Conservation (phyloP, 1,140 invertebrate genomes). For the Aphelenchoides fujianensis region DNA sequence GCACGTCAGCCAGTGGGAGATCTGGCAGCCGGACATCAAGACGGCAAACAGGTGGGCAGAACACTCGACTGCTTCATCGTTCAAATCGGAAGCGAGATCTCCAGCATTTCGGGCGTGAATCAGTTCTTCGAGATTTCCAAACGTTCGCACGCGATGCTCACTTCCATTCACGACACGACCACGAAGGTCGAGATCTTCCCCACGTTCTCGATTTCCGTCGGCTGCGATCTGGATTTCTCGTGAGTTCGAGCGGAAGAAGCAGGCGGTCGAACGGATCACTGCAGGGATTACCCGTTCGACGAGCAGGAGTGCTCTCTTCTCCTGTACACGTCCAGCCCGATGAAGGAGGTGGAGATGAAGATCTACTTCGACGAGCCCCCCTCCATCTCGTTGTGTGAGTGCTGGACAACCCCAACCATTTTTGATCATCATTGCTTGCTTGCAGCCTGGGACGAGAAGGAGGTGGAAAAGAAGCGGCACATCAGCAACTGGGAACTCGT, state of each 20-base stretch:
- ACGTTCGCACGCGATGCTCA: conserved; percentile 12
- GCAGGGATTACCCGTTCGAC: conserved; percentile 13
- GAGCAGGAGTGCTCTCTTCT: background rate
- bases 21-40: conserved; percentile 26
- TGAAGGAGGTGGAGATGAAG: conserved; percentile 10
- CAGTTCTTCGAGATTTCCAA: conserved; percentile 19
- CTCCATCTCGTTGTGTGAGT: background rate
- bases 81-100: no score
- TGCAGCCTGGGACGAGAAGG: conserved; percentile 9
- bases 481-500: conserved; percentile 18
- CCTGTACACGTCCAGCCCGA: conserved; percentile 4
- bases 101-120: conserved; percentile 7
- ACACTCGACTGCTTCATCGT: no score
- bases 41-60: conserved; percentile 21
- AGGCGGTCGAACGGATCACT: background rate
- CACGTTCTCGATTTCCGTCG: conserved; percentile 16
- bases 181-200: conserved; percentile 22
- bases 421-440: background rate
- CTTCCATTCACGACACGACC: background rate
- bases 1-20: conserved; percentile 22
- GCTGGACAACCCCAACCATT: background rate
- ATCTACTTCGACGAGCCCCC: background rate
- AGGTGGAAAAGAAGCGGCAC: background rate
- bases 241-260: conserved; percentile 1
- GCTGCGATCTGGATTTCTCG: conserved; percentile 17